Percentiles rank a stretch among this genome's conserved stretches.
Conservation (phyloP, 1,140 invertebrate genomes). For the Andricus grossulariae region DNA sequence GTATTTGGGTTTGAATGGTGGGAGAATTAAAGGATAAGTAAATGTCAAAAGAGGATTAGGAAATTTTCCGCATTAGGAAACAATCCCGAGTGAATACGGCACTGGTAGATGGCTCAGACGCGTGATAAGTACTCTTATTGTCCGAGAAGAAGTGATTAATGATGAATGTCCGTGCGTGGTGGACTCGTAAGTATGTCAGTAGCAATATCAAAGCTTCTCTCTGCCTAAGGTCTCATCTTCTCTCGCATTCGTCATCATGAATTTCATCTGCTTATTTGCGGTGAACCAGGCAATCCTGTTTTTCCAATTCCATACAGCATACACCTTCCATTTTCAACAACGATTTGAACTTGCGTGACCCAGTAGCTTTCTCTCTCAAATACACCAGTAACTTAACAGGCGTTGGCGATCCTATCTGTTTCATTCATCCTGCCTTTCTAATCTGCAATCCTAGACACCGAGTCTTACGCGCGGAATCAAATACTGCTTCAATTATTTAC, state of each 20-base stretch:
- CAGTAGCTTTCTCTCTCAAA: conserved; percentile 20
- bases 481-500: background rate
- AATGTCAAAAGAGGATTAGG: conserved; percentile 16
- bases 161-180: conserved; percentile 17
- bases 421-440: conserved; percentile 26
- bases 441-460: background rate
- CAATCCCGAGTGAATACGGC: background rate
- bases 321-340: conserved; percentile 9
- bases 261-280: conserved; percentile 9
- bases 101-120: background rate
- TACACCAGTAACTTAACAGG: conserved; percentile 5
- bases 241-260: background rate
- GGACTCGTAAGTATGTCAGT: conserved; percentile 21
- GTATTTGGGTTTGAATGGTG: background rate
- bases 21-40: background rate
- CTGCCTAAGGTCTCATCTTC: background rate
- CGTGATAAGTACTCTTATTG: conserved; percentile 24
- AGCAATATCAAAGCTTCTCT: conserved; percentile 13
- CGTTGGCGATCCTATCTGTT: conserved; percentile 13
- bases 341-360: conserved; percentile 30
- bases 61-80: conserved; percentile 20
- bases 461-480: background rate
- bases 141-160: conserved; percentile 11
- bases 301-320: background rate
- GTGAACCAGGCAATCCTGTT: background rate